Evolutionary conservation across 2,888 invertebrate genomes (phyloP).

Genomic region (Drosophila buzzatii): DNA sequence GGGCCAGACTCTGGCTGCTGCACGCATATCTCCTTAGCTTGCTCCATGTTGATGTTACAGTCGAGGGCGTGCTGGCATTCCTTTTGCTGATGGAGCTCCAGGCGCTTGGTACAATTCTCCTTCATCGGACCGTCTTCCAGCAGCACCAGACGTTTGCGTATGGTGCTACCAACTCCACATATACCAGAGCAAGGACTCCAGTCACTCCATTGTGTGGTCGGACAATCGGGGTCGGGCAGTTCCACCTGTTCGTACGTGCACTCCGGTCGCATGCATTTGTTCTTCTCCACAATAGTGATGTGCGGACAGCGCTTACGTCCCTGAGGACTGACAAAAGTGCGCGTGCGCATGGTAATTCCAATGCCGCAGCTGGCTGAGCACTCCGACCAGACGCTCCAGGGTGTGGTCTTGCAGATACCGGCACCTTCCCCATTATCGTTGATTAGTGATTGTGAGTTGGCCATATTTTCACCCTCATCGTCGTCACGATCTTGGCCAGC

Average conservation of each 20-base stretch:
- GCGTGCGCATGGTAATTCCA: conserved; percentile 90
- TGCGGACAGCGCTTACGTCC: conserved; percentile 93
- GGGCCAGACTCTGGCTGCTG: conserved; percentile 92
- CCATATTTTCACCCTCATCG: conserved; percentile 85
- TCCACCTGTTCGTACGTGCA: conserved; percentile 87
- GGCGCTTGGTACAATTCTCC: conserved; percentile 88
- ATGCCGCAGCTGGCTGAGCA: conserved; percentile 95
- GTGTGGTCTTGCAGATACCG: conserved; percentile 83
- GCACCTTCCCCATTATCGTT: conserved; percentile 83
- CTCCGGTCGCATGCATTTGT: conserved; percentile 90
- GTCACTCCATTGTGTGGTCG: conserved; percentile 94
- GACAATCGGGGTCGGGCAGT: conserved; percentile 87
- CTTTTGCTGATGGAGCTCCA: conserved; percentile 91
- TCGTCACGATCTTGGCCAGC: conserved; percentile 85
- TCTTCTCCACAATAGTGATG: conserved; percentile 91
- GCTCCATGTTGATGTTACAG: conserved; percentile 90
- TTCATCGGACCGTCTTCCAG: conserved; percentile 88
- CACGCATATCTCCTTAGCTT: conserved; percentile 94
- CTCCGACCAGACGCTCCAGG: conserved; percentile 87
- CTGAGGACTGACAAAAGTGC: conserved; percentile 91
- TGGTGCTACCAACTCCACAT: conserved; percentile 91
- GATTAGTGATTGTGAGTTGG: conserved; percentile 79
- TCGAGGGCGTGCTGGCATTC: conserved; percentile 89
- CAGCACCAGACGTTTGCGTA: conserved; percentile 90
- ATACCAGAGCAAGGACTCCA: conserved; percentile 97